Evolutionary conservation across 1,140 invertebrate genomes (phyloP), one percentile per base, ranked within the genome.

Genomic region (Hyphantria cunea): DNA sequence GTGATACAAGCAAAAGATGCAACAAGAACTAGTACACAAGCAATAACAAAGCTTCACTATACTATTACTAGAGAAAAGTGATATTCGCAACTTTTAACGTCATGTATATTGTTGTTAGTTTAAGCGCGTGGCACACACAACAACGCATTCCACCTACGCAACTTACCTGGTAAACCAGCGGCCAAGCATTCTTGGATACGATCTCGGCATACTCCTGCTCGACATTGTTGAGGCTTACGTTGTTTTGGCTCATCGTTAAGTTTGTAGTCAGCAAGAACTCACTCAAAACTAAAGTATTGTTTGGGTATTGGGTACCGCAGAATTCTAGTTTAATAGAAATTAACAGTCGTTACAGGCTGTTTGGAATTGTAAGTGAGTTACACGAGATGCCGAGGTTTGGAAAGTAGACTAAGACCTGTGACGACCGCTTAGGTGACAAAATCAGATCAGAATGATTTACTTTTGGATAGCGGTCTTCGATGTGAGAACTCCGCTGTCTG

Each of bases 191-290:
- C 68, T 92, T 93, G 37, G 90, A 88, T 66, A 93, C 93, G 77
- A 95, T 92, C 70, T 94, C 92, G 65, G 91, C 90, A 82, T 94
- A 95, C 88, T 95, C 94, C 4, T 91, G 91, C 89, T 95, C 94
- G 63, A 95, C 91, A 78, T 44, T 50, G 31, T 56, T 66, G 13
- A 47, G 51, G 49, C 64, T 58, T 55, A 66, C 64, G 66, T 79
- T 86, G 54, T 76, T 70, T 45, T 73, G 73, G 71, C 76, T 79
- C 74, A 80, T 80, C 67, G 51, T 68, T 64, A 52, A 72, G 71
- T 59, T 58, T 50, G 52, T 49, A 45, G 37, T 42, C 44, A 48
- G 47, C 55, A 48, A 34, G 25, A 10, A 15, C 33, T 49, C 55
- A 69, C 60, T 51, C 48, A 41, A 66, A 9, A 70, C 68, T 74